Evolutionary conservation across 1,140 invertebrate species (phyloP), one percentile per base, ranked within the genome.

Genomic region (Lordiphosa collinella): DNA sequence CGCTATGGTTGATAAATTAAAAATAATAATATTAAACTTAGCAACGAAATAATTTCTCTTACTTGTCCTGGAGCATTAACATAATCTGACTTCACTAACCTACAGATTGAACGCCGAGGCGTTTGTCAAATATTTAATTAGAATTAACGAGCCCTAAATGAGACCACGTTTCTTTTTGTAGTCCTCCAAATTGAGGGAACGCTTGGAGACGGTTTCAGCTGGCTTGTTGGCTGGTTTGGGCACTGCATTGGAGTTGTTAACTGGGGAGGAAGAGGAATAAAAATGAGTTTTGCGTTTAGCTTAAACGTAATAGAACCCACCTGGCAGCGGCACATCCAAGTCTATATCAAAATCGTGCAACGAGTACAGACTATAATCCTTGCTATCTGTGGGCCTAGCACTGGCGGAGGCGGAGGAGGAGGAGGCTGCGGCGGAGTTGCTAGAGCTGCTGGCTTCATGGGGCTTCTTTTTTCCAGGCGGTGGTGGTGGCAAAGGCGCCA

Each of bases 311-410:
- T 16, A 16, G 1, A 32, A 40, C 66, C 54, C 22, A 96, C 95
- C 94, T 73, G 94, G 91, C 62, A 94, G 90, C 50, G 95, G 94
- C 62, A 97, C 93, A 90, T 97, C 96, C 53, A 99, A 90, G 88
- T 98, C 97, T 69, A 99, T 98, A 80, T 99, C 97, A 90, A 99
- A 99, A 90, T 99, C 96, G 88, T 99, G 97, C 52, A 97, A 94
- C 44, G 94, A 95, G 90, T 98, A 99, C 4, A 98, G 89, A 74
- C 96, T 96, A 76, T 95, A 95, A 73, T 94, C 92, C 46, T 91
- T 91, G 22, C 90, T 40, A 40, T 87, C 82, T 1, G 90, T 87
- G 91, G 70, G 37, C 37, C 74, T 85, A 2, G 71, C 51, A 35
- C 18, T 49, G 13, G 44, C 67, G 10, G 75, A 66, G 13, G 44